Base-by-base conservation (phyloP, 2,888 invertebrate genomes). In the Epinotia demarniana region DNA sequence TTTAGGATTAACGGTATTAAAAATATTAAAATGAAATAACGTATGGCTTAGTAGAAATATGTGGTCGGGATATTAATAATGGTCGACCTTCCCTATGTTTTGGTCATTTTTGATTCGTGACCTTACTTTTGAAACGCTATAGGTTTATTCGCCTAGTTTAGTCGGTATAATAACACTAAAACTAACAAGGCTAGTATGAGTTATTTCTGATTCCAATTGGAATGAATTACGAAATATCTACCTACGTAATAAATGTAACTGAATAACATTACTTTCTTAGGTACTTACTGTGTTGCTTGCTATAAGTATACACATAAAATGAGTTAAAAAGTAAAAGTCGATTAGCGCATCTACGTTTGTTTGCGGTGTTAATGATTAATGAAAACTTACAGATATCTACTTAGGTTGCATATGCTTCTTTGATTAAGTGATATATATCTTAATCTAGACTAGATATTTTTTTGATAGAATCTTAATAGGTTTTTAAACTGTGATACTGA, bases 111-210 rank as follows among this genome's bases (percentile, higher is more conserved):
- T 33, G 60, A 11, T 27, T 13, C 60, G 16, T 71, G 53, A 49
- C 60, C 70, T 72, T 58, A 23, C n/a, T 64, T 72, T 57, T 53
- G n/a, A 60, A 5, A 63, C 33, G 18, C 16, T 63, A 18, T 11
- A 58, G 19, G 23, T 13, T 60, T 5, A 12, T 13, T 9, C 19
- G 6, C 0, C 53, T 53, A 5, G n/a, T 53, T 9, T 11, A n/a
- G 11, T 57, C 16, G 3, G 49, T 49, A 16, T 49, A 16, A 16
- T 49, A 13, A 49, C 16, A 16, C 16, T 16, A 4, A 49, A 49
- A 49, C 4, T 46, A 58, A 23, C 8, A 23, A 5, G n/a, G 6
- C 53, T 49, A 27, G 16, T 16, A 27, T 12, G 5, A 55, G 53
- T 55, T n/a, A n/a, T 4, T 27, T 66, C 13, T n/a, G 23, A 16